phyloP scores from a whole-genome alignment of 2,888 invertebrate genomes.

The Leucophenga maculata region DNA sequence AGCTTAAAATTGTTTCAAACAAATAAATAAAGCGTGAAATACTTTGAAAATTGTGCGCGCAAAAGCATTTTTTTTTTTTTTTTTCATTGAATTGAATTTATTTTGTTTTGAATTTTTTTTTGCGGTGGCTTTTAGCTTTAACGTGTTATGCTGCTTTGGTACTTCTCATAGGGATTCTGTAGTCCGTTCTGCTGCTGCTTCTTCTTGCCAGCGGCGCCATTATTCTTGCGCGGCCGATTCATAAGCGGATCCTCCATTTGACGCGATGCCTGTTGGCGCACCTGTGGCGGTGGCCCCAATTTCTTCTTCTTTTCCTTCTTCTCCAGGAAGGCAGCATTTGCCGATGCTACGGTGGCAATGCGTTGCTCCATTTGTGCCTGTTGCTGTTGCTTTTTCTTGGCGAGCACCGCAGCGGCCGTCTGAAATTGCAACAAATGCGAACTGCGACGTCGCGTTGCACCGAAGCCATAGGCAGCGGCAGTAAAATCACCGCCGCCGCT shows the following conservation, averaged over 20 bases:
- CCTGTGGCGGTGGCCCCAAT: constrained; percentile 66
- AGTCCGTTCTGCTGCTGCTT: constrained; percentile 47
- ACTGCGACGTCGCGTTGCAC: constrained; percentile 59
- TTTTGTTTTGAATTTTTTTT: constrained; percentile 6
- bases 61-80: not conserved
- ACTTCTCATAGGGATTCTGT: constrained; percentile 61
- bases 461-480: constrained; percentile 39
- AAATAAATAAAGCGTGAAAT: not conserved
- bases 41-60: not conserved
- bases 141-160: constrained; percentile 43
- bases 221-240: constrained; percentile 67
- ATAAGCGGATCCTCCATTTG: constrained; percentile 70
- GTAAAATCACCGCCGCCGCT: constrained; percentile 27
- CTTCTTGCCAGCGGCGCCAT: constrained; percentile 50
- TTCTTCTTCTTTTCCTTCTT: constrained; percentile 68
- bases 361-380: constrained; percentile 63
- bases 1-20: too few relatives aligned
- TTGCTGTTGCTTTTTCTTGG: constrained; percentile 58
- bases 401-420: constrained; percentile 45
- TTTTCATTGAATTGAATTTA: not conserved
- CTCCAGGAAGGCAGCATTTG: constrained; percentile 62
- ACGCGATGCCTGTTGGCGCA: constrained; percentile 55
- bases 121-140: not conserved
- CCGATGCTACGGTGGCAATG: constrained; percentile 60
- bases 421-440: constrained; percentile 65